Evolutionary conservation across 2,797 vertebrate genomes (phyloP), one percentile per base, ranked within the genome.

Genomic region (Takifugu ocellatus): DNA sequence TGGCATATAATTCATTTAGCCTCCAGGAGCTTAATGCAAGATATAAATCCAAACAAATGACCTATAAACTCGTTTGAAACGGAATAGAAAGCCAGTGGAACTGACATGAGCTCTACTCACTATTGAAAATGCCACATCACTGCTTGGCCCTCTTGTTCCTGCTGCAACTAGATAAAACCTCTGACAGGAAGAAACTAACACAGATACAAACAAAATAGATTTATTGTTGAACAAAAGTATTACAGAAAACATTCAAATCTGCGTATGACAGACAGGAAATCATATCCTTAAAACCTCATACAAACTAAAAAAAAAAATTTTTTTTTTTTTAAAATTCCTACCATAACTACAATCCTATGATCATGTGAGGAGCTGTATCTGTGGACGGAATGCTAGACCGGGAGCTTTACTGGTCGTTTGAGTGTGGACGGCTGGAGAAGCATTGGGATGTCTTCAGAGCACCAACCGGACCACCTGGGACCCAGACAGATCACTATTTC

Each of bases 401-500:
- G 36, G 36, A 33, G 11, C 36, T 39, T 39, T 14, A 49, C 43
- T 56, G 43, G 12, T 56, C 46, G 54, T 58, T 47, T 51, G 62
- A 90, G 91, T 36, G 44, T 63, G 73, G 58, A 77, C 54, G 39
- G 46, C 36, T 67, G 49, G 61, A 50, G 14, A 1, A 2, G 15
- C 67, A 27, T 59, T 39, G 61, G 51, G 58, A 77, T 68, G 66
- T 70, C 90, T 92, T 90, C 89, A 81, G 93, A 94, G 93, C 92
- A 90, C 87, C 88, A 33, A 14, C 36, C 36, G 5, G 36, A 11
- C 36, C 36, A 92, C 92, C 90, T 91, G 90, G 91, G 92, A 91
- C 92, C 92, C 89, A 84, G 87, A 70, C 66, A 92, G 89, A 94
- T 94, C 90, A 92, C 89, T 81, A 83, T 88, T 85, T 88, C 90